Conservation (phyloP, 2,888 invertebrate species). For the Spodoptera picta region DNA sequence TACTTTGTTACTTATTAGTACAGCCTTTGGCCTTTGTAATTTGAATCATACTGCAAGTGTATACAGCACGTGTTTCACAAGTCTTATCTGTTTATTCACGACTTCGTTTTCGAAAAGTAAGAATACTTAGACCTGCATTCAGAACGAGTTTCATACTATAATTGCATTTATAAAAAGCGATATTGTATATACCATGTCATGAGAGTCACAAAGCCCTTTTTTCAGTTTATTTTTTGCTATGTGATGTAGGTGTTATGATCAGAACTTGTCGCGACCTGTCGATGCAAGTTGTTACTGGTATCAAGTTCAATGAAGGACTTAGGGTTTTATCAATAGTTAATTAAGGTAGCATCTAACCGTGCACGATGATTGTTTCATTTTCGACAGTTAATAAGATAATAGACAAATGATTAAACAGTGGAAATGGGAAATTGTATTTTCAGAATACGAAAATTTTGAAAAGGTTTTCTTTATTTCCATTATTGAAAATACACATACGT, state of each 20-base stretch:
- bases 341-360: too few species aligned
- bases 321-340: too few species aligned
- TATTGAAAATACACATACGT: too few species aligned
- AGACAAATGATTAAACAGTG: too few species aligned
- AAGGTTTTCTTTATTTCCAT: too few species aligned
- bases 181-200: conserved; percentile 27
- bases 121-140: conserved; percentile 1
- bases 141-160: conserved; percentile 27
- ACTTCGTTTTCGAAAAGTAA: conserved; percentile 5
- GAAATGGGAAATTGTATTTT: too few species aligned
- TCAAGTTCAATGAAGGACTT: conserved; percentile 9
- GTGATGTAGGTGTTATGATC: conserved; percentile 22
- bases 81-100: background rate
- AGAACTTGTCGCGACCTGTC: conserved; percentile 43
- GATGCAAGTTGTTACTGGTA: conserved; percentile 26
- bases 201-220: conserved; percentile 17
- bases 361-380: too few species aligned
- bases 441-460: too few species aligned
- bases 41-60: conserved; percentile 4
- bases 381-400: too few species aligned
- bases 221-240: conserved; percentile 10
- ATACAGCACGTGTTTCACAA: conserved; percentile 26
- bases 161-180: conserved; percentile 42
- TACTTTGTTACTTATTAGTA: too few species aligned
- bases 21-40: too few species aligned